These are phyloP conservation scores for Chromis chromis DNA, from an alignment of 2,797 vertebrate species.

Conservation along the genomic window DNA sequence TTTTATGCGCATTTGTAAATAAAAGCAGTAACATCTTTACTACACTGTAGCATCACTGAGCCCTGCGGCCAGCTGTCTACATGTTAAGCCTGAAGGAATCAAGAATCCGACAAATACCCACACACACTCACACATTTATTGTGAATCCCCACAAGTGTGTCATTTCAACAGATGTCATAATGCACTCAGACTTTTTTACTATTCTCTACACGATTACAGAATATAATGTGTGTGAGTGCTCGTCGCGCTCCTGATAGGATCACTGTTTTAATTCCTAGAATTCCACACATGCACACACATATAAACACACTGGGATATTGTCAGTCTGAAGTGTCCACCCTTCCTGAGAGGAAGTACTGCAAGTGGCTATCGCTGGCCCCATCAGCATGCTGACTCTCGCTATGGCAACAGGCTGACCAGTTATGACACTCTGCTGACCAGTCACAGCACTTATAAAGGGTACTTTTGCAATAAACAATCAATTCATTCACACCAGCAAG, in stretches of 20 bases:
- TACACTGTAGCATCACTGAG: constrained; percentile 21
- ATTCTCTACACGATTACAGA: constrained; percentile 16
- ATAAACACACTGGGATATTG: constrained; percentile 12
- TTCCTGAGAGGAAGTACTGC: constrained; percentile 72
- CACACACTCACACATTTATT: background rate
- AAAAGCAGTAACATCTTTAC: constrained; percentile 6
- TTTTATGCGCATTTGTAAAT: background rate
- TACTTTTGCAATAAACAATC: background rate
- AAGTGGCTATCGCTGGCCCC: constrained; percentile 18
- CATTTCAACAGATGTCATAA: constrained; percentile 25
- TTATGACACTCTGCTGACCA: constrained; percentile 14
- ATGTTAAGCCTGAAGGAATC: constrained; percentile 25
- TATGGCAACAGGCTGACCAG: constrained; percentile 14
- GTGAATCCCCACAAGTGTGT: background rate
- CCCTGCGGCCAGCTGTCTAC: constrained; percentile 36
- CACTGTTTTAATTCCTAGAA: constrained; percentile 67
- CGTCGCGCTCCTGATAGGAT: constrained; percentile 52
- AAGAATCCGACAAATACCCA: constrained; percentile 4
- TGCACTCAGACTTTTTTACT: background rate
- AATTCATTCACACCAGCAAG: background rate
- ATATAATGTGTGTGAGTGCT: constrained; percentile 19
- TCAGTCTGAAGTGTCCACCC: constrained; percentile 54
- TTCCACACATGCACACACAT: constrained; percentile 48
- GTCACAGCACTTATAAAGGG: background rate
- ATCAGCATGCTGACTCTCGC: constrained; percentile 23